Evolutionary conservation across 2,888 invertebrate species (phyloP), one percentile per base, ranked within the genome.

Genomic region (Thymelicus lineola): DNA sequence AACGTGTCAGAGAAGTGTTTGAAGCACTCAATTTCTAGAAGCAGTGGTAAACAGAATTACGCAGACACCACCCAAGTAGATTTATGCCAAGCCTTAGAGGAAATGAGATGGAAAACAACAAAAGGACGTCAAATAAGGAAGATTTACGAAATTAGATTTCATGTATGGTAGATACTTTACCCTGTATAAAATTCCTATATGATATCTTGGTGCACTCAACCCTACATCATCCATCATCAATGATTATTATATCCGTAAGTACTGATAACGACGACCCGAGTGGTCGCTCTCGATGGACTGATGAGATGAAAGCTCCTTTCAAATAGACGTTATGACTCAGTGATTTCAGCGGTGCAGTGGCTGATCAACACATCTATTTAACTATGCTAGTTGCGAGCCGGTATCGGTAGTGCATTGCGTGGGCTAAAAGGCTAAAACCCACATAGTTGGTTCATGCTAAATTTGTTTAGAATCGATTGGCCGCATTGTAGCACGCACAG

Each of bases 401-500:
- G 68, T 77, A 72, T 55, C 28, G 20, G n/a, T 28, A 61, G 38
- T 48, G 60, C 59, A 60, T 10, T 55, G 35, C 50, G 67, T 61
- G 55, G 67, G 53, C 50, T 28, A 45, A 61, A 45, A 53, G 67
- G 53, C 50, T 28, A 45, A 61, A 45, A 53, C 53, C 61, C 61
- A 55, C 61, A 55, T 35, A 82, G 84, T 87, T 86, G 86, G 82
- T 79, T 79, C 73, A 79, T 77, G 83, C 89, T 89, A 89, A 88
- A 87, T 89, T 83, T 85, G 86, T 84, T 82, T 77, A 73, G 75
- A 83, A 88, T 86, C 87, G 86, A 88, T 87, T 88, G 87, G 85
- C 87, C 90, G 90, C 91, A 90, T 91, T 91, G 87, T 82, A 85
- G 85, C 92, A 92, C 91, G 91, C 85, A 85, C 88, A 78, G 82